A percentile compares a stretch with the other conserved stretches of the same genome.
Conservation (phyloP, 2,888 invertebrate genomes). For the Polydesmus complanatus region DNA sequence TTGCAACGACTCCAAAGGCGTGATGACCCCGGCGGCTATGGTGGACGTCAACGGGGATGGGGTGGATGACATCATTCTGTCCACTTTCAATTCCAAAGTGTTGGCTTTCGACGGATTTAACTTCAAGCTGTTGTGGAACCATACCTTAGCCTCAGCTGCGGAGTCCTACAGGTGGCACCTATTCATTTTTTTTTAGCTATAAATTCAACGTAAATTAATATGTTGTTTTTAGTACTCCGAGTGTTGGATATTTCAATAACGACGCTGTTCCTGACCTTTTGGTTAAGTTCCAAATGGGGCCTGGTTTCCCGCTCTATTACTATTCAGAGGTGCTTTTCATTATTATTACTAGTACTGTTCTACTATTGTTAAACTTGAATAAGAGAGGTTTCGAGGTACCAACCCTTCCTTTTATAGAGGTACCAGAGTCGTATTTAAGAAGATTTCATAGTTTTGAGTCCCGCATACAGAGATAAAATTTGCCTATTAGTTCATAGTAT, state of each 20-base stretch:
- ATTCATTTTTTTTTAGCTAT: too few relatives aligned
- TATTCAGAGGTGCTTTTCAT: constrained; percentile 53
- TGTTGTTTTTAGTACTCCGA: constrained; percentile 45
- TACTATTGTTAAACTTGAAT: not conserved
- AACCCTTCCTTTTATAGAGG: not conserved
- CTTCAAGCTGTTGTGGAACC: constrained; percentile 56
- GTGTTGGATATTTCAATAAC: constrained; percentile 61
- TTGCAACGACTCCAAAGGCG: constrained; percentile 50
- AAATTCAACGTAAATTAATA: not conserved
- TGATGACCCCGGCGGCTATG: constrained; percentile 47
- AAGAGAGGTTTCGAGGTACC: not conserved
- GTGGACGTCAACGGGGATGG: constrained; percentile 57
- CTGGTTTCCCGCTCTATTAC: constrained; percentile 57
- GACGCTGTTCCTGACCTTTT: constrained; percentile 64
- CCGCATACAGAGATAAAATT: too few relatives aligned
- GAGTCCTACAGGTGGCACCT: constrained; percentile 47
- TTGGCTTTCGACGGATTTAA: constrained; percentile 55
- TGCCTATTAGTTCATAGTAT: too few relatives aligned
- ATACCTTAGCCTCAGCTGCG: constrained; percentile 44
- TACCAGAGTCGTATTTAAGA: not conserved
- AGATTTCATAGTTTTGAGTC: not conserved
- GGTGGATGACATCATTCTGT: constrained; percentile 54
- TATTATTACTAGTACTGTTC: too few relatives aligned
- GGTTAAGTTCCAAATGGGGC: constrained; percentile 53
- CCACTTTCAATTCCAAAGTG: constrained; percentile 56